Evolutionary conservation across 2,888 invertebrate species (phyloP).

Genomic region (Encarsia formosa): DNA sequence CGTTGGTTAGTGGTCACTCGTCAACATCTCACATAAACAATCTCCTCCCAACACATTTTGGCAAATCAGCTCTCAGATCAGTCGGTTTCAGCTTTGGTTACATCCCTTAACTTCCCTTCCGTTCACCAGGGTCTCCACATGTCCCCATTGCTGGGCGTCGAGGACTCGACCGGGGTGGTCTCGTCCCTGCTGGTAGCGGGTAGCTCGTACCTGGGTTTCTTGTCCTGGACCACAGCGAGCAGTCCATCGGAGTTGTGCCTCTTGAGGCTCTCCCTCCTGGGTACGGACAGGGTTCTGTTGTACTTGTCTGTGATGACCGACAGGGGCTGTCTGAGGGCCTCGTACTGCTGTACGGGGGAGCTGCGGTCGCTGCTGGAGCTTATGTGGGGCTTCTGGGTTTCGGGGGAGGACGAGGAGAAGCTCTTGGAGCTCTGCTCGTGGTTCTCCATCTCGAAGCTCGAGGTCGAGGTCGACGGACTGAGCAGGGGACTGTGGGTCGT

Average conservation of each 20-base stretch:
- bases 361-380: slow-evolving; percentile 45
- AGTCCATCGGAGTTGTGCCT: slow-evolving; percentile 44
- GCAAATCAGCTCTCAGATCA: no score
- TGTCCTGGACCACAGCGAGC: slow-evolving; percentile 44
- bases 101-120: no score
- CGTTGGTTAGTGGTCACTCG: no score
- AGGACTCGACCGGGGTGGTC: slow-evolving; percentile 28
- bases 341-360: slow-evolving; percentile 38
- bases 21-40: no score
- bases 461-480: slow-evolving; percentile 69
- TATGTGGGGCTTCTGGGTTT: slow-evolving; percentile 47
- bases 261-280: slow-evolving; percentile 36
- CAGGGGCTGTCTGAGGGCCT: slow-evolving; percentile 40
- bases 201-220: slow-evolving; percentile 42
- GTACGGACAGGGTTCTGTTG: slow-evolving; percentile 35
- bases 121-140: slow-evolving; percentile 62
- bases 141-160: slow-evolving; percentile 48
- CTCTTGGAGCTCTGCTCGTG: slow-evolving; percentile 51
- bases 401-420: slow-evolving; percentile 37
- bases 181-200: slow-evolving; percentile 33
- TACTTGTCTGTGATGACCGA: slow-evolving; percentile 50
- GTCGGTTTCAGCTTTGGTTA: no score
- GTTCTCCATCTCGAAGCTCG: slow-evolving; percentile 58
- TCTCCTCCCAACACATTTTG: no score
- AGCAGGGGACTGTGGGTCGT: slow-evolving; percentile 61